Conservation (phyloP, 1,140 invertebrate genomes). For the Pissodes strobi region DNA sequence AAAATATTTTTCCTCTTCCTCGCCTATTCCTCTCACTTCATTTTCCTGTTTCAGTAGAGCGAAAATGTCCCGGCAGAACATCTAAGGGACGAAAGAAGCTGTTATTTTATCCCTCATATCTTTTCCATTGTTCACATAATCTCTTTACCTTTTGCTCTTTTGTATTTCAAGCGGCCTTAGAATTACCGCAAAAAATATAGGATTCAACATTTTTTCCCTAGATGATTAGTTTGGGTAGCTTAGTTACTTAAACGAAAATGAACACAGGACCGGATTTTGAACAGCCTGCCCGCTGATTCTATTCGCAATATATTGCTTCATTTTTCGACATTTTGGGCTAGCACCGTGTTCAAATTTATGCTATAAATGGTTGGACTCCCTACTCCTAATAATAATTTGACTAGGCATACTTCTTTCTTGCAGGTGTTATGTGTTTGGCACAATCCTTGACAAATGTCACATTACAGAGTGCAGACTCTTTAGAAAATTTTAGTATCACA, state of each 20-base stretch:
- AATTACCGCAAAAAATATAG: conserved; percentile 23
- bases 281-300: no score
- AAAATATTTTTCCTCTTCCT: neutral
- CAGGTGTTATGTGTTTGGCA: no score
- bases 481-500: no score
- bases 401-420: no score
- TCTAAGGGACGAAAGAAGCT: conserved; percentile 16
- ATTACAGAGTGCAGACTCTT: no score
- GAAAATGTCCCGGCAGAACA: conserved; percentile 10
- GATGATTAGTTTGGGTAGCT: conserved; percentile 7
- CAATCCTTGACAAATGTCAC: no score
- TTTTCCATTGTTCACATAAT: conserved; percentile 28
- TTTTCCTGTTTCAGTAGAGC: conserved; percentile 10
- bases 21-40: conserved; percentile 10
- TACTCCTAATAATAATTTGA: no score
- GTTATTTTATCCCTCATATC: conserved; percentile 30
- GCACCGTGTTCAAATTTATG: neutral
- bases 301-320: no score
- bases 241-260: no score
- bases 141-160: conserved; percentile 30
- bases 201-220: neutral
- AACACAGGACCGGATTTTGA: neutral
- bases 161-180: conserved; percentile 14
- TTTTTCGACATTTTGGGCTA: no score
- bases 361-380: no score